Percentiles rank a stretch among this genome's conserved stretches.
Conservation (phyloP, 2,797 vertebrate species). For the Leucoraja ocellata region DNA sequence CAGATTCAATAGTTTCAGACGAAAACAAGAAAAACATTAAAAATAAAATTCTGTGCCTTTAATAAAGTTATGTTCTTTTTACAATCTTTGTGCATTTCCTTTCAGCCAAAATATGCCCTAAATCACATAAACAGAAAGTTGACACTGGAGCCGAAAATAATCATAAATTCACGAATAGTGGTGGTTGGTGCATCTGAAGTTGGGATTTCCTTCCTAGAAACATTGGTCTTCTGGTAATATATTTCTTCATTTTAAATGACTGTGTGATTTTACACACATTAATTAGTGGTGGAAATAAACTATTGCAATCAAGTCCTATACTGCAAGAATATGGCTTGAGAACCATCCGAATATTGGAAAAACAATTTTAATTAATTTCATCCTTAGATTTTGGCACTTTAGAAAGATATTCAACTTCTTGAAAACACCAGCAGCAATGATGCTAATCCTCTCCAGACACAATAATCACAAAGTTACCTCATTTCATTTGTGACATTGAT, state of each 20-base stretch:
- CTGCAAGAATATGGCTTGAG: background rate
- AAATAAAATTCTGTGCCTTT: background rate
- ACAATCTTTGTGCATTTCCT: slow-evolving; percentile 25
- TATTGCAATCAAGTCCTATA: background rate
- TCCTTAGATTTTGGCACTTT: background rate
- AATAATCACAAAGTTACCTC: background rate
- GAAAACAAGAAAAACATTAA: slow-evolving; percentile 46
- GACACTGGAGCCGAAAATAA: slow-evolving; percentile 72
- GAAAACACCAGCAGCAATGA: background rate
- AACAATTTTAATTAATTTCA: background rate
- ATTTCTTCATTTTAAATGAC: slow-evolving; percentile 42
- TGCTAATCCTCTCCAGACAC: background rate
- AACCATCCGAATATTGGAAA: background rate
- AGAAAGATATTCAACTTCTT: background rate
- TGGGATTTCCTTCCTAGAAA: slow-evolving; percentile 79
- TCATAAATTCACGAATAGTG: slow-evolving; percentile 74
- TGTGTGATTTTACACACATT: background rate
- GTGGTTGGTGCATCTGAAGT: slow-evolving; percentile 85
- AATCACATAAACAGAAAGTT: slow-evolving; percentile 80
- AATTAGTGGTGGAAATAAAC: background rate
- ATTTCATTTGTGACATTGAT: background rate
- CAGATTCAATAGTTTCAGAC: slow-evolving; percentile 47
- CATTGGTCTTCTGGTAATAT: slow-evolving; percentile 69
- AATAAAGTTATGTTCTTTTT: background rate
- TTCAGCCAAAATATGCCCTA: slow-evolving; percentile 69